These are phyloP conservation scores for Synchiropus splendidus DNA, from an alignment of 2,113 vertebrate species.

Conservation along the genomic window DNA sequence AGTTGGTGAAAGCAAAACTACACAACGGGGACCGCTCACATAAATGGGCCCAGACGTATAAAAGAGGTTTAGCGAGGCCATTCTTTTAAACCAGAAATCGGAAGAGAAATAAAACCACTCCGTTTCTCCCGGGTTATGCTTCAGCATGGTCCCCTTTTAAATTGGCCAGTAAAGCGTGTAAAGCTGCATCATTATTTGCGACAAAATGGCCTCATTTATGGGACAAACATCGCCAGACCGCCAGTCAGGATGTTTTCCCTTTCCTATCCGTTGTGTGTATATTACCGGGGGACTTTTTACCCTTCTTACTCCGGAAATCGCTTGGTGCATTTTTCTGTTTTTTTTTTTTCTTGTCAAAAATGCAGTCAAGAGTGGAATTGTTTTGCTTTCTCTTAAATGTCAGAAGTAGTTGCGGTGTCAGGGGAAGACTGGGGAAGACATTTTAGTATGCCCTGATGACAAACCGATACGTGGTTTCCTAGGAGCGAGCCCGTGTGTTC, in stretches of 20 bases:
- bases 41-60: conserved; percentile 43
- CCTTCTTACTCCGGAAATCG: no score
- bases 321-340: conserved; percentile 10
- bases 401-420: conserved; percentile 26
- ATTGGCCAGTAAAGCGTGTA: conserved; percentile 27
- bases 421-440: conserved; percentile 10
- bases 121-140: conserved; percentile 11
- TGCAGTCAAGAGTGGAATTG: conserved; percentile 43
- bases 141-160: conserved; percentile 15
- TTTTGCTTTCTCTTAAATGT: conserved; percentile 51
- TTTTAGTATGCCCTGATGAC: no score
- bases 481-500: conserved; percentile 5
- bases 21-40: conserved; percentile 37
- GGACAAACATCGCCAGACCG: conserved; percentile 9
- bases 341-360: conserved; percentile 22
- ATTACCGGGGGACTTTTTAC: conserved; percentile 24
- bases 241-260: conserved; percentile 3
- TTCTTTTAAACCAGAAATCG: conserved; percentile 25
- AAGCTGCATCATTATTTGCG: conserved; percentile 33
- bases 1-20: no score
- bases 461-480: no score
- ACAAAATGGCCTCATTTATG: conserved; percentile 32
- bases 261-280: conserved; percentile 1
- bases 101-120: conserved; percentile 15
- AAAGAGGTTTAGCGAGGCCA: conserved; percentile 23